Conservation (phyloP, 2,888 invertebrate species). For the Ptychoptera contaminata region DNA sequence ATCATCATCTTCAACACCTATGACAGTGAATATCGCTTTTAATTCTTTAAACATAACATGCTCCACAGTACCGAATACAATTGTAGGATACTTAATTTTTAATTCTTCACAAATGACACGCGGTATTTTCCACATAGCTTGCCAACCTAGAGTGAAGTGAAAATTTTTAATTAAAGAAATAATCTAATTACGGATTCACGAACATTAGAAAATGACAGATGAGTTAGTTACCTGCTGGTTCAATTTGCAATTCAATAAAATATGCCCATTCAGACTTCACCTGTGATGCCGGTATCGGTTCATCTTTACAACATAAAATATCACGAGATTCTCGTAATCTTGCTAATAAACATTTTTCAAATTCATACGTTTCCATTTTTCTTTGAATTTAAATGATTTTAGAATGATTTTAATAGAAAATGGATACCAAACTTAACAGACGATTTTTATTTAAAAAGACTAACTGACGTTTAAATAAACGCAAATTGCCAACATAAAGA, state of each 20-base stretch:
- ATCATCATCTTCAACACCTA: constrained; percentile 40
- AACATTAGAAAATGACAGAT: no score
- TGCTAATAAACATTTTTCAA: constrained; percentile 39
- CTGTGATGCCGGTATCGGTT: constrained; percentile 15
- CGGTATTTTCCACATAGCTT: constrained; percentile 46
- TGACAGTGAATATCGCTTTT: constrained; percentile 34
- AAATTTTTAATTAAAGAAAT: not conserved
- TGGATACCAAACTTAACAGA: not conserved
- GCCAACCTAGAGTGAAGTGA: constrained; percentile 34
- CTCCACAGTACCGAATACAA: constrained; percentile 39
- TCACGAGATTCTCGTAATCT: constrained; percentile 36
- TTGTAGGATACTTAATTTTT: constrained; percentile 40
- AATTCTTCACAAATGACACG: constrained; percentile 38
- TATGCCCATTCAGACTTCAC: constrained; percentile 38
- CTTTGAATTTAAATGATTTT: not conserved
- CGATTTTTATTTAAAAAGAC: constrained; percentile 1
- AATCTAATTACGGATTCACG: not conserved
- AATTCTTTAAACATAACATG: constrained; percentile 34
- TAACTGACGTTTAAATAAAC: not conserved
- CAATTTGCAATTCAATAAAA: constrained; percentile 38
- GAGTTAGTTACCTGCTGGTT: constrained; percentile 27
- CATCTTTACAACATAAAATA: constrained; percentile 32
- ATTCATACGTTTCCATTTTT: constrained; percentile 39
- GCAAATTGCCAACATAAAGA: no score
- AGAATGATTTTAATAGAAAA: not conserved